Evolutionary conservation across 2,797 vertebrate genomes (phyloP).

Genomic region (Oreochromis grahami): DNA sequence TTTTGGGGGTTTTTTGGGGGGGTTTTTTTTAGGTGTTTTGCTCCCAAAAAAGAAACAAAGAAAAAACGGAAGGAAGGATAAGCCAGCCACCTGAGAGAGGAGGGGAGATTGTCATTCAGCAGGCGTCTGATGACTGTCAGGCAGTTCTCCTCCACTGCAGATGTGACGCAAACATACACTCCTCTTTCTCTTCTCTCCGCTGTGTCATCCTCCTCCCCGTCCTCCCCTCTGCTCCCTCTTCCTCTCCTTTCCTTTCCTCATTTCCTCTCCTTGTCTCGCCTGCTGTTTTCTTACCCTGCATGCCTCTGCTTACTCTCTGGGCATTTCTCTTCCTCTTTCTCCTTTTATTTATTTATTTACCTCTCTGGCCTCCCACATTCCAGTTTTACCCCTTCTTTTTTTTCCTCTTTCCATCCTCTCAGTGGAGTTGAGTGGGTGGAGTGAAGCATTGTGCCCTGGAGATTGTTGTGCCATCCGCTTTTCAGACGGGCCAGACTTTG

Average conservation of each 20-base stretch:
- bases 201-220: conserved; percentile 32
- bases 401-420: conserved; percentile 31
- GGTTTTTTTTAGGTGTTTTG: neutral
- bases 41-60: neutral
- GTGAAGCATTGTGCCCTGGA: conserved; percentile 63
- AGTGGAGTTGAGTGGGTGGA: conserved; percentile 67
- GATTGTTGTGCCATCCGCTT: conserved; percentile 63
- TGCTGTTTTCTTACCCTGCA: neutral
- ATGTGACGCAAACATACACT: conserved; percentile 59
- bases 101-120: conserved; percentile 67
- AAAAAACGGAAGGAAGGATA: neutral
- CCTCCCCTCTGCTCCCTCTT: neutral
- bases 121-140: conserved; percentile 65
- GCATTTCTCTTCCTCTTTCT: neutral
- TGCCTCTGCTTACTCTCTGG: neutral
- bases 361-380: conserved; percentile 26
- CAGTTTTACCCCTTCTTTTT: conserved; percentile 2
- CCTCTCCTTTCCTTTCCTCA: neutral
- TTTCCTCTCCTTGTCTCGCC: conserved; percentile 5
- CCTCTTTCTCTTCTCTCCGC: conserved; percentile 26
- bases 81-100: conserved; percentile 51
- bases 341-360: neutral
- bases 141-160: conserved; percentile 69
- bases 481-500: conserved; percentile 27
- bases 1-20: neutral